Conservation (phyloP, 2,888 invertebrate species). For the Corythucha ciliata region DNA sequence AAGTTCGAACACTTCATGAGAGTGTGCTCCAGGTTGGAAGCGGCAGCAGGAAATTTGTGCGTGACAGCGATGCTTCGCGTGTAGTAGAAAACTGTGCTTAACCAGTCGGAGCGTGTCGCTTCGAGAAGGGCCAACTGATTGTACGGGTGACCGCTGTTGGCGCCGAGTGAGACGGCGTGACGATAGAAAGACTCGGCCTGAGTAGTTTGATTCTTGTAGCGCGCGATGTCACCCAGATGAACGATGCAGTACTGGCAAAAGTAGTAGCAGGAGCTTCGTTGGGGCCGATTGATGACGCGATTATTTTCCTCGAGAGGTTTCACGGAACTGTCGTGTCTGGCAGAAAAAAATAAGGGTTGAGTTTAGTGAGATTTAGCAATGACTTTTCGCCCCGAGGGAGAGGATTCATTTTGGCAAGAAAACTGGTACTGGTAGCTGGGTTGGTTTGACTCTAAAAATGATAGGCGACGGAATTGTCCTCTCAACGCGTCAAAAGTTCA, state of each 20-base stretch:
- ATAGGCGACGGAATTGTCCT: too few relatives aligned
- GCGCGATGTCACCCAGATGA: constrained; percentile 76
- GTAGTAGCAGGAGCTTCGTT: constrained; percentile 66
- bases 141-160: constrained; percentile 77
- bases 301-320: constrained; percentile 24
- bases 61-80: constrained; percentile 72
- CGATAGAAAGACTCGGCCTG: constrained; percentile 80
- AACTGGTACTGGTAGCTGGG: too few relatives aligned
- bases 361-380: not conserved
- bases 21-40: constrained; percentile 67
- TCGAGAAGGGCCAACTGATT: constrained; percentile 78
- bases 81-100: constrained; percentile 79
- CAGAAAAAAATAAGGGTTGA: constrained; percentile 29
- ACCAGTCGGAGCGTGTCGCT: constrained; percentile 67
- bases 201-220: constrained; percentile 69
- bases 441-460: too few relatives aligned
- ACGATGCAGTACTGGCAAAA: constrained; percentile 82
- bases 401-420: too few relatives aligned
- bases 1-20: constrained; percentile 48
- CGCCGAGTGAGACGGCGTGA: constrained; percentile 63
- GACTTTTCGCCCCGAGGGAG: not conserved
- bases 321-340: constrained; percentile 26
- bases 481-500: too few relatives aligned
- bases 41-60: constrained; percentile 76
- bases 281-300: constrained; percentile 41